Conservation (phyloP, 2,888 invertebrate genomes). For the Pogonocherus hispidulus region DNA sequence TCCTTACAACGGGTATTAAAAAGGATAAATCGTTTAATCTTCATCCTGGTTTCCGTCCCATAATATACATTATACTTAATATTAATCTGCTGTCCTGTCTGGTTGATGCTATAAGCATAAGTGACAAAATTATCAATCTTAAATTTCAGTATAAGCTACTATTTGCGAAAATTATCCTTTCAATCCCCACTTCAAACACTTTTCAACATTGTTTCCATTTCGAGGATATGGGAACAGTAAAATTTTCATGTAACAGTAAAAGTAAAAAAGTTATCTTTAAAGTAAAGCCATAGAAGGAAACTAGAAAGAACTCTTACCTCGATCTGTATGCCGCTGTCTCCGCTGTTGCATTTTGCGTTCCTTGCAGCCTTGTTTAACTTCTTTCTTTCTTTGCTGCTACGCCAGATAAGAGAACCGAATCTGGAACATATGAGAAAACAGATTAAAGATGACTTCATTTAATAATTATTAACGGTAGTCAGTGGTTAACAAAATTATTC, state of each 20-base stretch:
- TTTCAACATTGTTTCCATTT: not conserved
- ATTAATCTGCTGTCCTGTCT: too few species aligned
- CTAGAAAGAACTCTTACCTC: constrained; percentile 66
- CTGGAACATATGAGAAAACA: constrained; percentile 62
- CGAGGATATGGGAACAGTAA: constrained; percentile 1
- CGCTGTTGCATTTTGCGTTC: constrained; percentile 81
- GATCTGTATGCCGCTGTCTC: constrained; percentile 82
- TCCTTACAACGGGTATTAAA: too few species aligned
- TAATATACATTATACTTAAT: too few species aligned
- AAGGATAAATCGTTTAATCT: too few species aligned
- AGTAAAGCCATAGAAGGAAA: not conserved
- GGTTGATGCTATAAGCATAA: too few species aligned
- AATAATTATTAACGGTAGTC: too few species aligned
- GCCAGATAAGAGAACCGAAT: constrained; percentile 81
- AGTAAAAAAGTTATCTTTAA: not conserved
- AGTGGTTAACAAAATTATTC: too few species aligned
- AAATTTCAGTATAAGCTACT: too few species aligned
- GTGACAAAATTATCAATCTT: too few species aligned
- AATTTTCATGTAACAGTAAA: constrained; percentile 3
- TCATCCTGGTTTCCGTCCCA: too few species aligned
- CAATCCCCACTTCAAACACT: not conserved
- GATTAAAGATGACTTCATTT: too few species aligned
- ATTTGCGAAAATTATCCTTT: constrained; percentile 24
- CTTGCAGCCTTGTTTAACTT: constrained; percentile 77
- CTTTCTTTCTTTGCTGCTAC: constrained; percentile 79